A percentile compares a stretch with the other conserved stretches of the same genome.
These are phyloP conservation scores for Penaeus japonicus DNA, from an alignment of 1,140 invertebrate species.

Conservation along the genomic window DNA sequence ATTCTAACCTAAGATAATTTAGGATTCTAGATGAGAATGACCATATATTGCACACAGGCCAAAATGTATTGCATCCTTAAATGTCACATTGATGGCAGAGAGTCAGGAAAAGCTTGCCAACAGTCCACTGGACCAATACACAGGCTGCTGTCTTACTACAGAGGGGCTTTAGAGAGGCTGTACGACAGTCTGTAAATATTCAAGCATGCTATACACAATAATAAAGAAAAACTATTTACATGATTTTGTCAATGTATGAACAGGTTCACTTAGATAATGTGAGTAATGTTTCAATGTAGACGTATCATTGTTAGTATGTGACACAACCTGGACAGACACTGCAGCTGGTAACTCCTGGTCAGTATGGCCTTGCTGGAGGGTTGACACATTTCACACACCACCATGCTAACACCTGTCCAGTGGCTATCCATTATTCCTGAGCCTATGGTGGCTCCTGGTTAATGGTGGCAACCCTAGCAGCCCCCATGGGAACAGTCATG, in stretches of 20 bases:
- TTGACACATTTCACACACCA: conserved; percentile 45
- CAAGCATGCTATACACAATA: conserved; percentile 58
- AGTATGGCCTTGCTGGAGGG: conserved; percentile 53
- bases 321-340: conserved; percentile 57
- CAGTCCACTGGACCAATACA: conserved; percentile 57
- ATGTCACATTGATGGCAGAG: conserved; percentile 53
- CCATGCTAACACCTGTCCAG: conserved; percentile 23
- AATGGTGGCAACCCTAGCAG: conserved; percentile 6
- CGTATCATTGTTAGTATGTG: conserved; percentile 55
- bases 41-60: conserved; percentile 56
- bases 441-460: background rate
- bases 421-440: conserved; percentile 29
- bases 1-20: conserved; percentile 56
- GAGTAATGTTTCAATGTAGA: conserved; percentile 49
- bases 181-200: conserved; percentile 56
- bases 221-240: conserved; percentile 58
- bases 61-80: conserved; percentile 56
- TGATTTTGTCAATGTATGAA: conserved; percentile 55
- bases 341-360: conserved; percentile 55
- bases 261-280: conserved; percentile 54
- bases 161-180: conserved; percentile 56
- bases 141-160: conserved; percentile 56
- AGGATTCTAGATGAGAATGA: conserved; percentile 55
- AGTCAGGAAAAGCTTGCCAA: conserved; percentile 54
- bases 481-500: conserved; percentile 29